Evolutionary conservation across 1,140 invertebrate species (phyloP), one percentile per base, ranked within the genome.

Genomic region (Reticulitermes speratus): DNA sequence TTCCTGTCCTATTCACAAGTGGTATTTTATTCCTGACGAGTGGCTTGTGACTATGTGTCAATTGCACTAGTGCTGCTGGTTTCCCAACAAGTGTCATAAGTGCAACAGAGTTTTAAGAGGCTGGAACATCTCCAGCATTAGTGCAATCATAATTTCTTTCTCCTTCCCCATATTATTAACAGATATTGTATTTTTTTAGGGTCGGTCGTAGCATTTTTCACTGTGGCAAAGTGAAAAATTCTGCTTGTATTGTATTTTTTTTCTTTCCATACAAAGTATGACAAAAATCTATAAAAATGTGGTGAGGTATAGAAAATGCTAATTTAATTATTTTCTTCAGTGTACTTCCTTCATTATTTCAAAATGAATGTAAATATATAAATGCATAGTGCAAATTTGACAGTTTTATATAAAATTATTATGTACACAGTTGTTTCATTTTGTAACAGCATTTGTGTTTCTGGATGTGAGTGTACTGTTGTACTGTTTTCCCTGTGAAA

Each of bases 211-310:
- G 3, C 65, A 30, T 75, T 75, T 75, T 75, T 75, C 65, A 75
- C n/a, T 30, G 65, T 16, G n/a, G 25, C 25, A 65, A 30, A 75
- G 65, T 75, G 65, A 75, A 30, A 75, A 75, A 30, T 75, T 19
- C n/a, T 75, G 65, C 65, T 75, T 75, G n/a, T 75, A 65, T 65
- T 65, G 59, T 65, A 65, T 75, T 75, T 75, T 75, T 69, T 75
- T 75, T 75, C 65, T 75, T 75, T 75, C 65, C 65, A 30, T 30
- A 30, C n/a, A 8, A 75, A 30, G 7, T 30, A 30, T n/a, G 9
- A 75, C n/a, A 9, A 75, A 75, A 75, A 75, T 75, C 21, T 30
- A 75, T 5, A 75, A 75, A 75, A 75, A 75, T 75, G 30, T 75
- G 65, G 25, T 6, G 16, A 75, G 25, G 6, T 75, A 75, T 8